Base-by-base conservation (phyloP, 2,888 invertebrate species). In the Trachelus iudaicus region DNA sequence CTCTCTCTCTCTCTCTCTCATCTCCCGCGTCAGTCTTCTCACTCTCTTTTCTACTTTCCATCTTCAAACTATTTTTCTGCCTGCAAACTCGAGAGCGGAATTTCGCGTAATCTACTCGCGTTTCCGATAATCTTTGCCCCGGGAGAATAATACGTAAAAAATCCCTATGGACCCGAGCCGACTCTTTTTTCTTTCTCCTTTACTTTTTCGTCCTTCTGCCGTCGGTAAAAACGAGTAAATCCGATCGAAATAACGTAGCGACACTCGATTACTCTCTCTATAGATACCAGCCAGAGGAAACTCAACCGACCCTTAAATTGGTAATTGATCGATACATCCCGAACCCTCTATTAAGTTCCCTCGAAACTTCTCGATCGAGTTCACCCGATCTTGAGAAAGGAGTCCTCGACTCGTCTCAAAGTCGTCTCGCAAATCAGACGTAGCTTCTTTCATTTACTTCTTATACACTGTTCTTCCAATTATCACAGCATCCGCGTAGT, bases 1-100 rank as follows among this genome's bases (percentile, higher is more conserved):
- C 78, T 73, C 73, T 35, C 74, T 79, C 73, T 77, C 68, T 37
- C 78, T 73, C 73, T 35, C 74, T 79, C 73, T 77, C 75, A 34
- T 68, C 71, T 75, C 80, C 80, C 77, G 76, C 74, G 73, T 81
- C 77, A 80, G 75, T 77, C 79, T 79, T 77, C 77, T 33, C 80
- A 80, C 77, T 77, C 76, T 69, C 35, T 68, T 80, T 69, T 79
- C 76, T 79, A 34, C 76, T 76, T 76, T 81, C 79, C 73, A 23
- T 33, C 23, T 74, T 37, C 79, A 37, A 77, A 74, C 76, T 77
- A 80, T 81, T 81, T 76, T 80, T 73, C 81, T 75, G 75, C 74
- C 34, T 33, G 35, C 40, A 68, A 23, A 73, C 77, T 76, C 77
- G 56, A 82, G 56, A 82, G 77, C 69, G 77, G 78, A 78, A 82